These are phyloP conservation scores for Hydroisotoma schaefferi DNA, from an alignment of 2,888 invertebrate genomes.

Conservation along the genomic window DNA sequence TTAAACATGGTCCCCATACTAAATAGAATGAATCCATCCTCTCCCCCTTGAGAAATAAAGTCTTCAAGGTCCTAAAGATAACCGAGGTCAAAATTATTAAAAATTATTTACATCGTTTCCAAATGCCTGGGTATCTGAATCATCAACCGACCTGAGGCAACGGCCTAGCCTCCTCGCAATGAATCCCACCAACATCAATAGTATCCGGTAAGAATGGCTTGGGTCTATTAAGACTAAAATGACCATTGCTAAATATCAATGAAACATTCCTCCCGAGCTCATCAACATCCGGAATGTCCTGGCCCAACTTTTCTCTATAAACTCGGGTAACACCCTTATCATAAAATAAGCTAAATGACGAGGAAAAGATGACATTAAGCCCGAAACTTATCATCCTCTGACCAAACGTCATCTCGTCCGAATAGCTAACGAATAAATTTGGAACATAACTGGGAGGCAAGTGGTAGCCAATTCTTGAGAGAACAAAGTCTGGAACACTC, in stretches of 20 bases:
- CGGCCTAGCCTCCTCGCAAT: slow-evolving; percentile 42
- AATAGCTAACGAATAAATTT: slow-evolving; percentile 47
- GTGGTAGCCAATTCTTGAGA: slow-evolving; percentile 37
- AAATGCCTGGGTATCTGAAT: too few species aligned
- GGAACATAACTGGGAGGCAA: slow-evolving; percentile 50
- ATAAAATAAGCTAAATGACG: slow-evolving; percentile 50
- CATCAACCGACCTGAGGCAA: slow-evolving; percentile 38
- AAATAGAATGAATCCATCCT: slow-evolving; percentile 61
- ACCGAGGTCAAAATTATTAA: too few species aligned
- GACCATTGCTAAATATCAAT: slow-evolving; percentile 48
- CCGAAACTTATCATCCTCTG: slow-evolving; percentile 48
- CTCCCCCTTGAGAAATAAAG: slow-evolving; percentile 52
- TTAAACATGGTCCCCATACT: slow-evolving; percentile 61
- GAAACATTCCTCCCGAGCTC: slow-evolving; percentile 35
- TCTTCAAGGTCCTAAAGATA: slow-evolving; percentile 52
- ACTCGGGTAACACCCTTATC: slow-evolving; percentile 40
- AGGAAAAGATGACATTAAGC: slow-evolving; percentile 51
- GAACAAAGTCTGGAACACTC: slow-evolving; percentile 7
- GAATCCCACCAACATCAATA: slow-evolving; percentile 50
- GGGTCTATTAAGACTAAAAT: slow-evolving; percentile 44
- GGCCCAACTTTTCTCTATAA: slow-evolving; percentile 52
- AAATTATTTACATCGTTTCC: too few species aligned
- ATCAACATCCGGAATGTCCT: slow-evolving; percentile 31
- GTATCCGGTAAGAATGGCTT: slow-evolving; percentile 48
- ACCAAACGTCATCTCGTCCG: slow-evolving; percentile 48